Evolutionary conservation across 2,888 invertebrate species (phyloP), one percentile per base, ranked within the genome.

Genomic region (Therioaphis trifolii): DNA sequence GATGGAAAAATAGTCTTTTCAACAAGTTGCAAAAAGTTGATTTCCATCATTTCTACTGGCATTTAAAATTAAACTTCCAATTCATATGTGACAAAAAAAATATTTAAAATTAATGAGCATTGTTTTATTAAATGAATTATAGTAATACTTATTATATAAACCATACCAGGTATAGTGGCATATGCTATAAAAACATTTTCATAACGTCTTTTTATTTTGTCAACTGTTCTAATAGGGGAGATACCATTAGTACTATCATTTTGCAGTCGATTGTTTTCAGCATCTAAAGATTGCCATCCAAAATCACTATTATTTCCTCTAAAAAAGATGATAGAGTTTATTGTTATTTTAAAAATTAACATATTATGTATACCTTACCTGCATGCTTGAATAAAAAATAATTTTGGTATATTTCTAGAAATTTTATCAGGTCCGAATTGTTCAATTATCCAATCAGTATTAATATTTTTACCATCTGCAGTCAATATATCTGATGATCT

Each of bases 371-470:
- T 27, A 29, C 29, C 35, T 87, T 87, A 90, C 92, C 93, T 91
- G 88, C 94, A 94, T 86, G 92, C 91, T 87, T 94, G 94, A 87
- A 94, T 93, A 84, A 94, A 90, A 87, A 94, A 92, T 82, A 94
- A 91, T 89, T 94, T 94, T 29, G 94, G 94, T 87, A 93, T 92
- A 78, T 90, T 89, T 14, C 88, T 87, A 85, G 94, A 89, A 79
- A 88, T 87, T 0, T 89, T 89, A 21, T 87, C 86, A 87, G 91
- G 91, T 87, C 90, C 91, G 88, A 94, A 94, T 86, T 90, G 89
- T 52, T 91, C 89, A 46, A 93, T 88, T 86, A 94, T 90, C 71
- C 90, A 89, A 27, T 90, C 89, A 46, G 91, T 90, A 85, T 90
- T 88, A 78, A 92, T 87, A 27, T 89, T 87, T 9, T 89, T 86